These are phyloP conservation scores for Drosophila anomelani DNA, from an alignment of 2,888 invertebrate genomes.

Conservation along the genomic window DNA sequence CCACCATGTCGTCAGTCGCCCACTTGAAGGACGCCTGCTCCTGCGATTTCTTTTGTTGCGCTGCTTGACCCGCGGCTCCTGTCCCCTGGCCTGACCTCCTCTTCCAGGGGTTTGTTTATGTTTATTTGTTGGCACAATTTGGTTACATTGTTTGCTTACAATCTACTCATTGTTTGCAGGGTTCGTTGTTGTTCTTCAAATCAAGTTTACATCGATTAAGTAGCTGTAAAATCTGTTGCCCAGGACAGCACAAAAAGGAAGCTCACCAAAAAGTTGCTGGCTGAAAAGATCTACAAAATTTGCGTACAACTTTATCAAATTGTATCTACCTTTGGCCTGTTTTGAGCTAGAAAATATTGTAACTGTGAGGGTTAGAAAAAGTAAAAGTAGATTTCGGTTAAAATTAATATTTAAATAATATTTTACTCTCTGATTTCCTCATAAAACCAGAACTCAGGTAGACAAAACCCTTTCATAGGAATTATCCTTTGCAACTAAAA, in stretches of 20 bases:
- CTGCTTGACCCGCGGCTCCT: conserved; percentile 67
- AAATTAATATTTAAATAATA: neutral
- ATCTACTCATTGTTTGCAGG: conserved; percentile 60
- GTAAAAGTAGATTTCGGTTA: neutral
- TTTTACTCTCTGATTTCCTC: neutral
- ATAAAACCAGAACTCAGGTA: neutral
- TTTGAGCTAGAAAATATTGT: neutral
- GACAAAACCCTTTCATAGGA: too few relatives aligned
- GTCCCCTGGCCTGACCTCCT: conserved; percentile 5
- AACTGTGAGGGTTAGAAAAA: neutral
- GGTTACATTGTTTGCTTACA: conserved; percentile 79
- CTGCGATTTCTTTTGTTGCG: conserved; percentile 68
- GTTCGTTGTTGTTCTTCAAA: conserved; percentile 53
- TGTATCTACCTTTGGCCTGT: neutral
- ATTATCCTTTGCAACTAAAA: neutral
- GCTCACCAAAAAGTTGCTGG: conserved; percentile 4
- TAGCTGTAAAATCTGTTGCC: conserved; percentile 66
- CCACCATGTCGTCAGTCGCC: conserved; percentile 9
- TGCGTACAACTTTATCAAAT: neutral
- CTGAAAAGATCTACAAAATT: conserved; percentile 1
- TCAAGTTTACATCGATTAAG: conserved; percentile 75
- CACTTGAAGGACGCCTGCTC: conserved; percentile 40
- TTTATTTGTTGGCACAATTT: conserved; percentile 79
- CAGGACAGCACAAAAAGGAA: conserved; percentile 57
- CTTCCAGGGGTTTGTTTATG: conserved; percentile 68